These are phyloP conservation scores for Aphelocoma coerulescens DNA, from an alignment of 2,113 vertebrate species.

Conservation along the genomic window DNA sequence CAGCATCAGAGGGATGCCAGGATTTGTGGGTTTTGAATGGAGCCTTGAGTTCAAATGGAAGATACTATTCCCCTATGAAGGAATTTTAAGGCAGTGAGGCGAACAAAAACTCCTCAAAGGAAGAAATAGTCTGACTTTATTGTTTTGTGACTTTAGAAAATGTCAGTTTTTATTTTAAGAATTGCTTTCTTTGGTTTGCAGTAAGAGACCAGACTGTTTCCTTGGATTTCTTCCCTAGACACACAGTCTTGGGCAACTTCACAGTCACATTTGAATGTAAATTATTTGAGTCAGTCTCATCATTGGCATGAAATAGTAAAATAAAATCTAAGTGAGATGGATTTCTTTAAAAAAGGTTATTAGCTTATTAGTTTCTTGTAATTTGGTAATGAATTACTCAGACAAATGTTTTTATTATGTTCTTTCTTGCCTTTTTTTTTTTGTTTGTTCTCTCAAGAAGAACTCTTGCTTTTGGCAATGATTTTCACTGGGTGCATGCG, in stretches of 20 bases:
- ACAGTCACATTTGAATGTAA: neutral
- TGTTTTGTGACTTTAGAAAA: neutral
- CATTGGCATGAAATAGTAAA: neutral
- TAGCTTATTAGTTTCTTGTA: neutral
- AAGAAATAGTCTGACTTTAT: neutral
- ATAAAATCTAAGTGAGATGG: neutral
- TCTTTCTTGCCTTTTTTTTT: neutral
- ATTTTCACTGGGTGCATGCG: neutral
- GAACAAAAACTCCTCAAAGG: neutral
- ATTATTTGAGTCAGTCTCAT: neutral
- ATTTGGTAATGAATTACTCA: neutral
- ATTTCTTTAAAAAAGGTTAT: neutral
- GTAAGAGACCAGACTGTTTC: neutral
- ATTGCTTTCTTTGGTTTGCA: neutral
- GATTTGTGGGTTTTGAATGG: neutral
- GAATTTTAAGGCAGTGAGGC: neutral
- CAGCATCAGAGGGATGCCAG: neutral
- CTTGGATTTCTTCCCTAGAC: constrained; percentile 1
- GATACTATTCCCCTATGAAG: neutral
- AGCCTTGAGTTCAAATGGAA: neutral
- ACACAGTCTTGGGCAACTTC: neutral
- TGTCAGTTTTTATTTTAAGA: constrained; percentile 1
- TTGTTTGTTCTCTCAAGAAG: neutral
- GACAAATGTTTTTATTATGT: neutral
- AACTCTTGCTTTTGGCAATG: neutral